A percentile compares a stretch with the other conserved stretches of the same genome.
Evolutionary conservation across 1,140 invertebrate genomes (phyloP).

Genomic region (Drosophila littoralis): DNA sequence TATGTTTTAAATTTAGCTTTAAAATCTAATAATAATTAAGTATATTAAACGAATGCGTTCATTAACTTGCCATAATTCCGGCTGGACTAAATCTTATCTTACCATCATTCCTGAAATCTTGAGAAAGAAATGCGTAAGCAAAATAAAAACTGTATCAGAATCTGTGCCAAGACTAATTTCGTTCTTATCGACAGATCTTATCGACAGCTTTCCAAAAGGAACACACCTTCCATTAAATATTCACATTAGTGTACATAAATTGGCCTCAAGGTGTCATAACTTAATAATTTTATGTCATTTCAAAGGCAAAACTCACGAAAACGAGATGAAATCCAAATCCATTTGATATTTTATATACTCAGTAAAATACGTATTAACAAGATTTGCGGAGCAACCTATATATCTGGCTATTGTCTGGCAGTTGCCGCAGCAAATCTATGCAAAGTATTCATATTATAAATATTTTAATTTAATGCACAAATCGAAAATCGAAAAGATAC

Average conservation of each 20-base stretch:
- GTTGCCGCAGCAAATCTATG: conserved; percentile 20
- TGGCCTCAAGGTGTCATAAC: not conserved
- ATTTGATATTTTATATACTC: conserved; percentile 6
- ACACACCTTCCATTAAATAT: not conserved
- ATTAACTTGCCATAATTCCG: no score
- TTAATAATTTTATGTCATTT: not conserved
- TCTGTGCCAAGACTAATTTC: no score
- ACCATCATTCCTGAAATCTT: no score
- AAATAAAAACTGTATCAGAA: no score
- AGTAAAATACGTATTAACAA: conserved; percentile 1
- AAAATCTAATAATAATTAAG: no score
- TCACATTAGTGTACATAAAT: not conserved
- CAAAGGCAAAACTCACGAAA: not conserved
- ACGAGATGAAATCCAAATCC: not conserved
- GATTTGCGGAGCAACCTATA: not conserved
- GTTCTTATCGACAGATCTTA: not conserved
- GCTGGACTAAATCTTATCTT: no score
- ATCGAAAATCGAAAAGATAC: conserved; percentile 29
- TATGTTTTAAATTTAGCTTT: no score
- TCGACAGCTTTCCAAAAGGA: not conserved
- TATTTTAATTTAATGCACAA: conserved; percentile 69
- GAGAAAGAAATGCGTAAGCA: no score
- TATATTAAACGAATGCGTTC: no score
- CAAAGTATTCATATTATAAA: conserved; percentile 38
- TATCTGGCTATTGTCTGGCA: conserved; percentile 2